These are phyloP conservation scores for Phenganax stokvisi DNA, from an alignment of 92 coral and sea anemone species.

Conservation along the genomic window DNA sequence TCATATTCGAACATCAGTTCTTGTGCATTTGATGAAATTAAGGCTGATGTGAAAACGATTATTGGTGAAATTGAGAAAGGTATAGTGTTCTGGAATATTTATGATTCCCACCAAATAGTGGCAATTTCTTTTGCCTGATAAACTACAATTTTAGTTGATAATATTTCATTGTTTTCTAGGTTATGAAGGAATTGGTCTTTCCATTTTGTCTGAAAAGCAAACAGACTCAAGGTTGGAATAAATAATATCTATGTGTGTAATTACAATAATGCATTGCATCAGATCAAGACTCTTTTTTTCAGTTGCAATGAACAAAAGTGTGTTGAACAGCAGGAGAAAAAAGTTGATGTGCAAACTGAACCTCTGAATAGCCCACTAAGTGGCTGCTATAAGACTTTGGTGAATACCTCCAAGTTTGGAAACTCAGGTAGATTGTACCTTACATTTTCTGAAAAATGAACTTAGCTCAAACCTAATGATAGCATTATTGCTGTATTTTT, in stretches of 20 bases:
- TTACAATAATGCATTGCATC: not conserved
- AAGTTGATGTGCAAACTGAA: not conserved
- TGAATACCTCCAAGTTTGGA: conserved; percentile 70
- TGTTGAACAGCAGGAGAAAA: not conserved
- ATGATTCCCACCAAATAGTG: not conserved
- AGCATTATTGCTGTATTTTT: conserved; percentile 12
- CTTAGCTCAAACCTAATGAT: not conserved
- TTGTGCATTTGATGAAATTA: not conserved
- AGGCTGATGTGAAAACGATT: not conserved
- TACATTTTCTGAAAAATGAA: not conserved
- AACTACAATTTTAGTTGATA: not conserved
- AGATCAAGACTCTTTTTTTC: not conserved
- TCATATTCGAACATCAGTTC: not conserved
- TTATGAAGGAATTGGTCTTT: conserved; percentile 2
- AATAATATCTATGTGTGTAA: not conserved
- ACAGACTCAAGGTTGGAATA: not conserved
- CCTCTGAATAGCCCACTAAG: not conserved
- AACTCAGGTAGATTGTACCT: conserved; percentile 46
- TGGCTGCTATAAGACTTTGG: conserved; percentile 43
- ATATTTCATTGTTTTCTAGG: not conserved
- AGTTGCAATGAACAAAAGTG: conserved; percentile 8
- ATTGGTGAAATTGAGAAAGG: conserved; percentile 11
- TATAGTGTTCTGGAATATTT: not conserved
- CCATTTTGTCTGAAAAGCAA: conserved; percentile 8
- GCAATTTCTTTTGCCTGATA: not conserved